A percentile compares a stretch with the other conserved stretches of the same genome.
Conservation (phyloP, 1,140 invertebrate species). For the Campoletis sonorensis region DNA sequence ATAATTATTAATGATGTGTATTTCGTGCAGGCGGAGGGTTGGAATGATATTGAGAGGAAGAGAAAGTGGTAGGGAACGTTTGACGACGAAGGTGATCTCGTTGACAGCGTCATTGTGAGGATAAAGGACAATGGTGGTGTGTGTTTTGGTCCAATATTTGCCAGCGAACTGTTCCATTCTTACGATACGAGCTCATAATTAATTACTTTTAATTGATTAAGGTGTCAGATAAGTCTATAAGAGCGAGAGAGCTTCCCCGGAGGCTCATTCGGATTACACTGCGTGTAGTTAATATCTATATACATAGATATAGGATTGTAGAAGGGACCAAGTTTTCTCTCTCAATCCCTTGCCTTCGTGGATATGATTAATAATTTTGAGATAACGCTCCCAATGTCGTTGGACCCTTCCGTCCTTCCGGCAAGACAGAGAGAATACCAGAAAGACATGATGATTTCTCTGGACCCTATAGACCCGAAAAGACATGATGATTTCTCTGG, state of each 20-base stretch:
- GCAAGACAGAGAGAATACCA: slow-evolving; percentile 37
- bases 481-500: too few species aligned
- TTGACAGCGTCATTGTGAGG: slow-evolving; percentile 72
- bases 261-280: slow-evolving; percentile 6
- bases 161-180: background rate
- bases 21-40: background rate
- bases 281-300: background rate
- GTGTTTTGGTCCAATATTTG: slow-evolving; percentile 49
- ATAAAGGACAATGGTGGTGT: slow-evolving; percentile 65
- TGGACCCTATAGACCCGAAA: too few species aligned
- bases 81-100: slow-evolving; percentile 63
- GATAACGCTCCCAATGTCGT: slow-evolving; percentile 67
- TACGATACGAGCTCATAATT: slow-evolving; percentile 67
- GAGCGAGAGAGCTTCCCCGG: slow-evolving; percentile 24
- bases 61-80: background rate
- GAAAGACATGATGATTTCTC: slow-evolving; percentile 67
- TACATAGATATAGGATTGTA: background rate
- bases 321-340: slow-evolving; percentile 47
- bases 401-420: slow-evolving; percentile 61
- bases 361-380: slow-evolving; percentile 75
- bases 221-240: slow-evolving; percentile 73
- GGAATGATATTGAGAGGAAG: background rate
- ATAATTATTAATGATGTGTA: slow-evolving; percentile 72
- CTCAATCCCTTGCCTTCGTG: slow-evolving; percentile 60
- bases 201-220: slow-evolving; percentile 75